phyloP scores from a whole-genome alignment of 2,113 vertebrate species.

The Tapirus terrestris region DNA sequence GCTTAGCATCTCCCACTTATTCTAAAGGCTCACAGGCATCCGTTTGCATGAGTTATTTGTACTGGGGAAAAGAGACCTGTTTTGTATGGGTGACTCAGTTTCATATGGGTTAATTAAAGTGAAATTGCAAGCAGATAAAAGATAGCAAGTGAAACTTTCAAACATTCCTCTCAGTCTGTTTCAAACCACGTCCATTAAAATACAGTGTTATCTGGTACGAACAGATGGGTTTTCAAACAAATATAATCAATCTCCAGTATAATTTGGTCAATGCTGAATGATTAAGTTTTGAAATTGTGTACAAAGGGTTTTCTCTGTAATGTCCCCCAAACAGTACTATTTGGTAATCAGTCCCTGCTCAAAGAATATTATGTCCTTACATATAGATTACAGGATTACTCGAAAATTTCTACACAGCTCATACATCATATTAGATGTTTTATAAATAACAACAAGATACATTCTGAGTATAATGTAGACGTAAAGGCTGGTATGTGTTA shows the following conservation, averaged over 20 bases:
- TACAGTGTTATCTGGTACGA: not conserved
- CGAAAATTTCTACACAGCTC: not conserved
- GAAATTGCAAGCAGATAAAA: not conserved
- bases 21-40: not conserved
- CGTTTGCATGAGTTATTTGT: not conserved
- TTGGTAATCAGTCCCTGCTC: not conserved
- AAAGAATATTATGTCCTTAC: not conserved
- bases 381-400: not conserved
- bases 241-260: constrained; percentile 36
- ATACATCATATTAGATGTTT: not conserved
- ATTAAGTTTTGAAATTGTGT: constrained; percentile 39
- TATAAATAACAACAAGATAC: not conserved
- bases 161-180: constrained; percentile 48
- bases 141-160: constrained; percentile 26
- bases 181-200: constrained; percentile 27
- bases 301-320: constrained; percentile 14
- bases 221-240: constrained; percentile 54
- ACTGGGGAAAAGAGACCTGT: not conserved
- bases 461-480: not conserved
- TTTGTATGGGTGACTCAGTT: not conserved
- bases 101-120: not conserved
- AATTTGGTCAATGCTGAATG: constrained; percentile 3
- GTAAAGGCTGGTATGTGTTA: not conserved
- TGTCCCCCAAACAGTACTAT: not conserved
- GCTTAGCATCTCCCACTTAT: not conserved